Evolutionary conservation across 2,888 invertebrate species (phyloP), one percentile per base, ranked within the genome.

Genomic region (Ptilodon capucinus): DNA sequence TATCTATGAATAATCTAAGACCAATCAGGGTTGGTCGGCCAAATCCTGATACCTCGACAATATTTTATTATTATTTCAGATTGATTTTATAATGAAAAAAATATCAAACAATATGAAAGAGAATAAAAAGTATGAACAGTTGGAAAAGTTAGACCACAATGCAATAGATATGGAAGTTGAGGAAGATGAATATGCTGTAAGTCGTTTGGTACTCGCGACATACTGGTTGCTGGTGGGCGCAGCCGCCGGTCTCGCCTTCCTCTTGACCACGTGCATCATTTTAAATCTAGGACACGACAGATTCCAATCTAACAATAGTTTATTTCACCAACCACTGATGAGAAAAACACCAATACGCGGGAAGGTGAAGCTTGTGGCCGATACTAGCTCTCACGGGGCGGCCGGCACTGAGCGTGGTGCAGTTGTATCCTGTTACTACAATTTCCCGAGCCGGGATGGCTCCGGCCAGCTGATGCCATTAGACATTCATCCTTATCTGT

Each of bases 401-500:
- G 18, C 18, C 7, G 32, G 18, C 9, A 11, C n/a, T 1, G 0
- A 36, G 7, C 28, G 7, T 18, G 32, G 43, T 2, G 75, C 61
- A 46, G 80, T 87, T n/a, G 69, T 89, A 6, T 79, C 95, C 9
- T 96, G 96, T 72, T 96, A 96, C 81, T 96, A 95, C 80, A 92
- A 92, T 57, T 88, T 93, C 51, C 93, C 94, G 4, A 65, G 57
- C 46, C 66, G 68, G 44, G 75, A 78, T 52, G 50, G 14, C 9
- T 4, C 46, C 8, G 43, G 47, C n/a, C 73, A 81, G 55, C 81
- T 95, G 44, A 74, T 82, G 67, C 93, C 95, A 5, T 72, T 82
- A 28, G 83, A 91, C 63, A 92, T 97, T 23, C 93, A 95, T 72
- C 93, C 96, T 18, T 80, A 92, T 64, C 86, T 97, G 47, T 97